phyloP scores from a whole-genome alignment of 2,888 invertebrate genomes.

The Sinentomon sp. region DNA sequence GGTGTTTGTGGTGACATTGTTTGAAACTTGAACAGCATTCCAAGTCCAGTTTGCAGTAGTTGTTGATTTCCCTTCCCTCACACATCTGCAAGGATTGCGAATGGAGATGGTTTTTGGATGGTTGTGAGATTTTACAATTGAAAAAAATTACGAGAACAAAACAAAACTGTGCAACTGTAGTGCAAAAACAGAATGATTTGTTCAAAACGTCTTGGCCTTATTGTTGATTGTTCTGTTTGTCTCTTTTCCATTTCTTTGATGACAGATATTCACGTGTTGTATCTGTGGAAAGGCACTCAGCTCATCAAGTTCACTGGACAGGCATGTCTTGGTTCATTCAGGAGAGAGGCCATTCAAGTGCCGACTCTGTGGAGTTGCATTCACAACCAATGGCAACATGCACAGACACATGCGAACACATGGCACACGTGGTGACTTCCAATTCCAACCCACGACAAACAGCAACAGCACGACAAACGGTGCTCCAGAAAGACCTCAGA shows the following conservation, averaged over 20 bases:
- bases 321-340: conserved; percentile 50
- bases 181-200: too few relatives aligned
- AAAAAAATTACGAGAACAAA: too few relatives aligned
- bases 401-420: conserved; percentile 52
- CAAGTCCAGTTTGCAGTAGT: too few relatives aligned
- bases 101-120: too few relatives aligned
- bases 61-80: too few relatives aligned
- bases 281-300: conserved; percentile 39
- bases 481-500: conserved; percentile 16
- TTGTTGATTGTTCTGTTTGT: not conserved
- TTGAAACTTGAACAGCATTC: too few relatives aligned
- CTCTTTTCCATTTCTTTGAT: conserved; percentile 2
- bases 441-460: conserved; percentile 1
- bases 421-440: too few relatives aligned
- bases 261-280: conserved; percentile 30
- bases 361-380: conserved; percentile 44
- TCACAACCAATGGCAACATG: conserved; percentile 65
- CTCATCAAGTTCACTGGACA: conserved; percentile 46
- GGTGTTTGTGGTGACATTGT: too few relatives aligned
- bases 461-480: conserved; percentile 15
- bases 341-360: conserved; percentile 55
- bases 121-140: too few relatives aligned
- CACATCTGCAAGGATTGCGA: too few relatives aligned
- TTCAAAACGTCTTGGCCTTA: not conserved
- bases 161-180: too few relatives aligned